phyloP scores from a whole-genome alignment of 2,888 invertebrate species.

The Rapana venosa region DNA sequence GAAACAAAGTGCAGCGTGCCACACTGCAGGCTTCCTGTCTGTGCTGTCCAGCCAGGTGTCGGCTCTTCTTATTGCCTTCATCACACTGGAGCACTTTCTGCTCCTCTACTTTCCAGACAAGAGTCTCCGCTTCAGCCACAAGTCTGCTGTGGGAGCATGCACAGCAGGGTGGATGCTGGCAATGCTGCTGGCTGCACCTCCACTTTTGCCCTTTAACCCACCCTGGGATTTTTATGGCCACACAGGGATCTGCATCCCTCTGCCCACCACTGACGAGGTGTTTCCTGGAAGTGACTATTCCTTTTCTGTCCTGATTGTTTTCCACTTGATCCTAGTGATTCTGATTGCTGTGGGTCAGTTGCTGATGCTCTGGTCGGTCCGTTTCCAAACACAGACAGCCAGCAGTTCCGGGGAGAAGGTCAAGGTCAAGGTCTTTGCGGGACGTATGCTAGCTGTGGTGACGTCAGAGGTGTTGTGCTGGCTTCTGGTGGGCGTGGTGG shows the following conservation, averaged over 20 bases:
- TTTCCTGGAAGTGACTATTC: slow-evolving; percentile 76
- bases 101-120: slow-evolving; percentile 81
- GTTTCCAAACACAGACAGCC: neutral
- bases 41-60: slow-evolving; percentile 82
- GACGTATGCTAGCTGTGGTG: slow-evolving; percentile 41
- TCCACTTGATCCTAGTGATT: slow-evolving; percentile 71
- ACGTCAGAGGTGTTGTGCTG: slow-evolving; percentile 45
- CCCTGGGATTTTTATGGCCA: slow-evolving; percentile 66
- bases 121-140: slow-evolving; percentile 56
- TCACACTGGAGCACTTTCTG: slow-evolving; percentile 84
- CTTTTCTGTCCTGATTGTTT: slow-evolving; percentile 71
- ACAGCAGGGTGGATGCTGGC: slow-evolving; percentile 64
- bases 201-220: slow-evolving; percentile 61
- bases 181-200: slow-evolving; percentile 65
- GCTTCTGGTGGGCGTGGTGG: slow-evolving; percentile 47
- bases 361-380: slow-evolving; percentile 71
- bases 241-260: slow-evolving; percentile 73
- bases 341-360: slow-evolving; percentile 71
- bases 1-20: slow-evolving; percentile 56
- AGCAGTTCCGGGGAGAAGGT: neutral
- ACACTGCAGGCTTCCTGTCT: slow-evolving; percentile 58
- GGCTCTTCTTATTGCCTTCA: slow-evolving; percentile 82
- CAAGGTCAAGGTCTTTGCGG: slow-evolving; percentile 44
- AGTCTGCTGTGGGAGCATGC: slow-evolving; percentile 58
- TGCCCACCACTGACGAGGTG: slow-evolving; percentile 72